Evolutionary conservation across 37 sponge, comb jelly and placozoan species (phyloP), one percentile per base, ranked within the genome.

Genomic region (Oopsacas minuta): DNA sequence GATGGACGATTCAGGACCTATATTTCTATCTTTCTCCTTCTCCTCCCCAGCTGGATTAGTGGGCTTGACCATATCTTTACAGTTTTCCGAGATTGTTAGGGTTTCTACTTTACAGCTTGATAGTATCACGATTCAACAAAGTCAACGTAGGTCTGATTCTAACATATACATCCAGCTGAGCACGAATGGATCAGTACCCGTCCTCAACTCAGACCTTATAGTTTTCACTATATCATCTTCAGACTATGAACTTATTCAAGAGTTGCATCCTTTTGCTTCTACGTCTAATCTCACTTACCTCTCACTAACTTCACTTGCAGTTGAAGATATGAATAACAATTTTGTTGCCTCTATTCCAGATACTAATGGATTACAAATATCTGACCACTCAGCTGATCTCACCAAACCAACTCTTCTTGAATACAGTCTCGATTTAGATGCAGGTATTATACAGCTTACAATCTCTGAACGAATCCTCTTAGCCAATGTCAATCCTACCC

Each of bases 21-120:
- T 34, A 36, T 86, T 94, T 0, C 12, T 84, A 3, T 52, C 82
- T 38, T 94, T 94, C 52, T 46, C 90, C 15, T 83, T 94, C 37
- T 36, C 37, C 22, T 94, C 92, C 82, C 37, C 42, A 20, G 90
- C 87, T 36, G 75, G 90, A n/a, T 82, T 94, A 69, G 39, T 91
- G 38, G 38, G 85, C 7, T 87, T 83, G 49, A 81, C 8, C 1
- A 85, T 94, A 23, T 82, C 83, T 3, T 87, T 94, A n/a, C 85
- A 83, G 0, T 94, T 94, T 86, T 92, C 91, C 49, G 93, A 92
- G 38, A 88, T 91, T 37, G 89, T 94, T 25, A 69, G 90, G 36
- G 37, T 85, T 0, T 20, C 86, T 0, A 52, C 93, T 35, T 46
- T 94, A 23, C 52, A 89, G 38, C 75, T 91, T 12, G 89, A 91